Base-by-base conservation (phyloP, 2,113 vertebrate genomes). In the Morone saxatilis region DNA sequence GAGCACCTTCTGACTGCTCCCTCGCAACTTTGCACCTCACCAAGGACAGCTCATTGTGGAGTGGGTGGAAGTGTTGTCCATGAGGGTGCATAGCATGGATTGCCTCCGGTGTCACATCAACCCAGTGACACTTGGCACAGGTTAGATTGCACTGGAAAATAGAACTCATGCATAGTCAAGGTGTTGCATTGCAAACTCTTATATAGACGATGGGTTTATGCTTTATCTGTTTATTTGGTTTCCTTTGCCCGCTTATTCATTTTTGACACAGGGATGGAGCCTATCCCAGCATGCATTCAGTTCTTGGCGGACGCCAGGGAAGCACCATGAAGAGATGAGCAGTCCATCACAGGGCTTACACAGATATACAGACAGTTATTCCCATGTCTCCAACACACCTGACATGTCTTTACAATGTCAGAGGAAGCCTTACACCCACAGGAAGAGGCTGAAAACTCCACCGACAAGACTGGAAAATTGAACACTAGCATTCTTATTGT, bases 341-440 rank as follows among this genome's bases (percentile, higher is more conserved):
- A 47, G 54, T 75, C 86, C 68, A 22, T 81, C 25, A 77, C 43
- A 43, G 40, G 67, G 41, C 71, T 61, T 81, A 56, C 62, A 73
- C 45, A 25, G 71, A 76, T 76, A n/a, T 19, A 60, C 50, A 48
- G 71, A 75, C 71, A 79, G 48, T 25, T 68, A 63, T 72, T 71
- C 65, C 70, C 76, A 50, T 78, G 77, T 69, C n/a, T 85, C 51
- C 36, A 71, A 22, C 67, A 50, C 8, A 76, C 61, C 16, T 66
- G 73, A 66, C 48, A 51, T 68, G 66, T 22, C 69, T 77, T 67
- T 57, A 76, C 76, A 63, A 53, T 78, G 68, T 60, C 60, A 76
- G 53, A 61, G 25, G 59, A 71, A 74, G 67, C 19, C 12, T 76
- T 10, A n/a, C 1, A 57, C n/a, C 50, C 20, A 16, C 45, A 62